Percentiles rank a stretch among this genome's conserved stretches.
Evolutionary conservation across 2,888 invertebrate species (phyloP).

Genomic region (Caenorhabditis uteleia): DNA sequence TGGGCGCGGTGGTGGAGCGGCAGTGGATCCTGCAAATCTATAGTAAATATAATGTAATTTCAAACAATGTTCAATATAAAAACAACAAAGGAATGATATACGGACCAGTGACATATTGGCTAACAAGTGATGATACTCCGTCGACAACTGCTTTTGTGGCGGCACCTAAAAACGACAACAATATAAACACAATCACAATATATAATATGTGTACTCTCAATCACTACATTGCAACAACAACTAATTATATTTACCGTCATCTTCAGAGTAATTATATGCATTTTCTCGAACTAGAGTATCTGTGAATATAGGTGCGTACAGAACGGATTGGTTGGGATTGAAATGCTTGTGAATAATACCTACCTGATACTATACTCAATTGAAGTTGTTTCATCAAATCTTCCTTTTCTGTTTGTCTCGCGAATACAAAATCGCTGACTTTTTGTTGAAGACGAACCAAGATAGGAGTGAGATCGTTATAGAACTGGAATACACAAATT

Average conservation of each 20-base stretch:
- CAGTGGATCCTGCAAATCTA: conserved; percentile 6
- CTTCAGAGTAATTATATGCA: background rate
- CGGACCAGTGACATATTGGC: conserved; percentile 8
- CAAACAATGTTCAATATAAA: conserved; percentile 1
- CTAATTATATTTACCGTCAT: conserved; percentile 21
- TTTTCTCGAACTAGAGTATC: background rate
- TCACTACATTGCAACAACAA: background rate
- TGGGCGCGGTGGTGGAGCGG: conserved; percentile 52
- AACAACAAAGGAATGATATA: background rate
- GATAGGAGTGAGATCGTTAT: conserved; percentile 78
- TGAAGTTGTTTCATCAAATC: conserved; percentile 93
- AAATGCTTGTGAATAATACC: background rate
- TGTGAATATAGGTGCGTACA: background rate
- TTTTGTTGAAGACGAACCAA: conserved; percentile 94
- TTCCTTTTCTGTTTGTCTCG: conserved; percentile 97
- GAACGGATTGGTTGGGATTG: background rate
- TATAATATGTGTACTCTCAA: background rate
- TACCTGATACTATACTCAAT: conserved; percentile 61
- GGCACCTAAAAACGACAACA: conserved; percentile 26
- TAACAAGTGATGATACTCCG: conserved; percentile 23
- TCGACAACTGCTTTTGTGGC: conserved; percentile 34
- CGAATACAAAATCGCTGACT: conserved; percentile 96
- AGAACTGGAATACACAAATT: conserved; percentile 72
- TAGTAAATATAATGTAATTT: conserved; percentile 1
- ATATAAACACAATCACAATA: conserved; percentile 4